Evolutionary conservation across 2,888 invertebrate species (phyloP).

Genomic region (Diaperis boleti): DNA sequence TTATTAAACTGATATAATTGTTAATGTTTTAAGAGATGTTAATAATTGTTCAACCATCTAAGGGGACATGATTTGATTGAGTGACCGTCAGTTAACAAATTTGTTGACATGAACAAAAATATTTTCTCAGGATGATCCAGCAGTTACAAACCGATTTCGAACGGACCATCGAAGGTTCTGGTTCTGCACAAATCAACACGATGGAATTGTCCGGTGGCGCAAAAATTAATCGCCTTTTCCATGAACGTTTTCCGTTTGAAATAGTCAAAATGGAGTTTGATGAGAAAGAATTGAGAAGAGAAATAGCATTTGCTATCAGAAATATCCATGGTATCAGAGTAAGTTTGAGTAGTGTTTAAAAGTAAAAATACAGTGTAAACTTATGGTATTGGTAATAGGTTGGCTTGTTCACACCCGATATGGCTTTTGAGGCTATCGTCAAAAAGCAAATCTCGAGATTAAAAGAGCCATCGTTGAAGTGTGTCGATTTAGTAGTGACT

Average conservation of each 20-base stretch:
- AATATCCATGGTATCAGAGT: constrained; percentile 97
- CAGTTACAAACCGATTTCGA: constrained; percentile 98
- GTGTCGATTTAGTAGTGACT: constrained; percentile 96
- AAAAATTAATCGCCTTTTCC: constrained; percentile 98
- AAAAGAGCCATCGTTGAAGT: constrained; percentile 98
- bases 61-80: too few relatives aligned
- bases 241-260: constrained; percentile 99
- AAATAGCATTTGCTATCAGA: constrained; percentile 98
- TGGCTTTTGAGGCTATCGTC: constrained; percentile 99
- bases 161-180: constrained; percentile 97
- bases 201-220: constrained; percentile 98
- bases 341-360: constrained; percentile 55
- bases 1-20: too few relatives aligned
- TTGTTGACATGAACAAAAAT: neutral
- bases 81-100: too few relatives aligned
- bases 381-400: constrained; percentile 73
- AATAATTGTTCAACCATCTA: too few relatives aligned
- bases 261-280: constrained; percentile 99
- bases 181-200: constrained; percentile 96
- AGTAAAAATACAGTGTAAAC: too few relatives aligned
- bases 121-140: constrained; percentile 91
- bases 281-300: constrained; percentile 96
- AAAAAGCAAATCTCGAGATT: constrained; percentile 97
- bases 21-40: too few relatives aligned
- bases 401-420: constrained; percentile 99